Conservation (phyloP, 2,797 vertebrate species). For the Mus spretus region DNA sequence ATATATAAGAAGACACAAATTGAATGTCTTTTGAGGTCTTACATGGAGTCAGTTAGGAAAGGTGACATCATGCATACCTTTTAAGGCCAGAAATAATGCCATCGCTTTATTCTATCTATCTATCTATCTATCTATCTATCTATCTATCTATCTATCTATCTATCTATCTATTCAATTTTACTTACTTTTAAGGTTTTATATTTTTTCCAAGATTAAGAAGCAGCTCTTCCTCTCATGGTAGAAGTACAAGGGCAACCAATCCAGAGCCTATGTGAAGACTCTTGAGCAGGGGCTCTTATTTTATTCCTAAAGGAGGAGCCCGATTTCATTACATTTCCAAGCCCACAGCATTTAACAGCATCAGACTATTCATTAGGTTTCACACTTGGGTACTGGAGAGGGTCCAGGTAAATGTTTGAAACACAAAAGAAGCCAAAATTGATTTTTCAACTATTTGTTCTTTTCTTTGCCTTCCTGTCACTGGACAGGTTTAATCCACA, state of each 20-base stretch:
- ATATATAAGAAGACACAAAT: not conserved
- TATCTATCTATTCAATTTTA: not conserved
- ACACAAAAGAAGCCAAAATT: not conserved
- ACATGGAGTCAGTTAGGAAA: not conserved
- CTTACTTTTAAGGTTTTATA: not conserved
- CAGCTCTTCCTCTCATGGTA: not conserved
- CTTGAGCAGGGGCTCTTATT: not conserved
- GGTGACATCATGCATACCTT: not conserved
- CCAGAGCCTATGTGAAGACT: not conserved
- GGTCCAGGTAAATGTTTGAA: not conserved
- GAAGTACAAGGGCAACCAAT: not conserved
- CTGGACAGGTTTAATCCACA: not conserved
- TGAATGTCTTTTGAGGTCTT: not conserved
- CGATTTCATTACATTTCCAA: not conserved
- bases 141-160: fast-evolving
- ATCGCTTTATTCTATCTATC: not conserved
- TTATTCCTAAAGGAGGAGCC: not conserved
- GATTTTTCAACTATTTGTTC: not conserved
- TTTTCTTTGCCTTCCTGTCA: not conserved
- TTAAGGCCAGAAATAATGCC: not conserved
- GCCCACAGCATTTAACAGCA: not conserved
- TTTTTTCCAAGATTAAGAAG: not conserved
- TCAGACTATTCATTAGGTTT: not conserved
- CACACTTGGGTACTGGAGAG: not conserved
- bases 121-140: too few relatives aligned